phyloP scores from a whole-genome alignment of 2,888 invertebrate species.

The Xiphydria camelus region DNA sequence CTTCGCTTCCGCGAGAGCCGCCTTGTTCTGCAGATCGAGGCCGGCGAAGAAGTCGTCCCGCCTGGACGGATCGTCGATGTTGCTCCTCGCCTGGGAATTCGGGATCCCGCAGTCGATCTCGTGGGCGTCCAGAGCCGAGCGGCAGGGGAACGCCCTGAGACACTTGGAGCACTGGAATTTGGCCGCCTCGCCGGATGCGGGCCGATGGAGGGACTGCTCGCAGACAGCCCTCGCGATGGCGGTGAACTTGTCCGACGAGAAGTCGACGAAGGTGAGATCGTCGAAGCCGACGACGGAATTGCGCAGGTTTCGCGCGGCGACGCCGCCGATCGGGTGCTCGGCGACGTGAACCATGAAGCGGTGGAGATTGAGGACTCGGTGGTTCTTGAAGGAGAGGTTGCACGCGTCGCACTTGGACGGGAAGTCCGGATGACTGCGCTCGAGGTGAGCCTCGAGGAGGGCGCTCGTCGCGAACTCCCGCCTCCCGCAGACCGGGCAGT shows the following conservation, averaged over 20 bases:
- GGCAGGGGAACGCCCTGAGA: constrained; percentile 72
- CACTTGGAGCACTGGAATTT: constrained; percentile 74
- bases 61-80: constrained; percentile 64
- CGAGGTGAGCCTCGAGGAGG: constrained; percentile 68
- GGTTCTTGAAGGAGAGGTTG: constrained; percentile 73
- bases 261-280: constrained; percentile 78
- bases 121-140: constrained; percentile 70
- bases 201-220: constrained; percentile 69
- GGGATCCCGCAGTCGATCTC: constrained; percentile 65
- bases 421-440: constrained; percentile 68
- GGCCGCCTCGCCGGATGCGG: constrained; percentile 61
- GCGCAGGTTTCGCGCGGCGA: constrained; percentile 35
- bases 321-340: constrained; percentile 38
- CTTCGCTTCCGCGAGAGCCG: constrained; percentile 56
- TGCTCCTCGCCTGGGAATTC: constrained; percentile 65
- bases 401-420: constrained; percentile 75
- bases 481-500: constrained; percentile 69
- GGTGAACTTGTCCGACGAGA: constrained; percentile 78
- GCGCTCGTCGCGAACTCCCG: constrained; percentile 65
- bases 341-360: constrained; percentile 65
- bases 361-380: constrained; percentile 73
- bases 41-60: constrained; percentile 82
- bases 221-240: constrained; percentile 75
- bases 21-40: constrained; percentile 75
- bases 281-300: constrained; percentile 69